Conservation (phyloP, 1,140 invertebrate species). For the Stegodyphus dumicola region DNA sequence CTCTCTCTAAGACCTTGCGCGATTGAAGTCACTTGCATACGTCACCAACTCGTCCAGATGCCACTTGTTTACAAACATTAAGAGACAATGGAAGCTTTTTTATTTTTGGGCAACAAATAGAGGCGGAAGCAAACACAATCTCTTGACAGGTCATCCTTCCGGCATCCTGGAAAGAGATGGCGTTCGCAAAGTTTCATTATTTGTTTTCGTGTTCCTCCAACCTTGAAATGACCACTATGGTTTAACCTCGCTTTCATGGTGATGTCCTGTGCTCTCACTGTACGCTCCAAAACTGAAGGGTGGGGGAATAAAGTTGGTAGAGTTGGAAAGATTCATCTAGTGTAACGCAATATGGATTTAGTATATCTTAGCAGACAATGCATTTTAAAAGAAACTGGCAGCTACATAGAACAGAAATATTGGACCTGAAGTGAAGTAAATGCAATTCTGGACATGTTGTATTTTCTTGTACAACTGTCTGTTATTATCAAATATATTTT, state of each 20-base stretch:
- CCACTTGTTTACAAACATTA: constrained; percentile 52
- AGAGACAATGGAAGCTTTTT: constrained; percentile 35
- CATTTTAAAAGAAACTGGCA: neutral
- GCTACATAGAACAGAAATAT: neutral
- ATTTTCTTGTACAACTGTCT: no score
- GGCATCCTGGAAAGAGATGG: constrained; percentile 1
- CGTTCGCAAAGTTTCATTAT: constrained; percentile 7
- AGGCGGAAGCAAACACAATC: constrained; percentile 41
- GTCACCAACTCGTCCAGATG: no score
- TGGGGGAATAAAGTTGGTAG: neutral
- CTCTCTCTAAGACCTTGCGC: no score
- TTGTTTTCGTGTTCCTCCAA: constrained; percentile 33
- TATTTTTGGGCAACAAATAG: constrained; percentile 18
- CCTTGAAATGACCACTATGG: constrained; percentile 41
- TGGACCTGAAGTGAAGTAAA: neutral
- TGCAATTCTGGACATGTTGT: neutral
- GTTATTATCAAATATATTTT: no score
- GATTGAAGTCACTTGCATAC: no score
- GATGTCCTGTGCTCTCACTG: neutral
- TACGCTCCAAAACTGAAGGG: neutral
- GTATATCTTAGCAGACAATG: no score
- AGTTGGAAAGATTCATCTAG: neutral
- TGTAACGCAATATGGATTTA: no score
- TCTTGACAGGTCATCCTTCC: constrained; percentile 44
- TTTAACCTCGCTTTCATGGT: constrained; percentile 28